Conservation (phyloP, 1,140 invertebrate species). For the Lerema accius region DNA sequence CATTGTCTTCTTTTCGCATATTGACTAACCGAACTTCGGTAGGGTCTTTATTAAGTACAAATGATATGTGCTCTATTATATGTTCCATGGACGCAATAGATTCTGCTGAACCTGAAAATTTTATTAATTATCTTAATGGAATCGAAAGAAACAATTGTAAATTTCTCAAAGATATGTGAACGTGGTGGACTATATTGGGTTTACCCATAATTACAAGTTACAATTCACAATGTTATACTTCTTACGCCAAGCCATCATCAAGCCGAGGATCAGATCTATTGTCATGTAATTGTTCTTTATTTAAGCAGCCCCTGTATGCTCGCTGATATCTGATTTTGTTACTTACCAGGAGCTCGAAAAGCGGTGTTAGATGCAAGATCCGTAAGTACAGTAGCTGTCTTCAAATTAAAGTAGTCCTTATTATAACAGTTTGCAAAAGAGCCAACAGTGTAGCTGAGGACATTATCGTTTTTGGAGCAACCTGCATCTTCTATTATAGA, state of each 20-base stretch:
- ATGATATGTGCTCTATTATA: slow-evolving; percentile 93
- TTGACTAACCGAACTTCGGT: slow-evolving; percentile 86
- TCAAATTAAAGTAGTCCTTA: slow-evolving; percentile 77
- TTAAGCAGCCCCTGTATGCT: slow-evolving; percentile 85
- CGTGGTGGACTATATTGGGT: too few species aligned
- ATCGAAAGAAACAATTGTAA: too few species aligned
- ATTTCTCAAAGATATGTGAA: too few species aligned
- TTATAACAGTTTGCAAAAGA: slow-evolving; percentile 85
- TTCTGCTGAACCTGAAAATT: slow-evolving; percentile 82
- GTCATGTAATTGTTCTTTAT: too few species aligned
- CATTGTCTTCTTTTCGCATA: slow-evolving; percentile 78
- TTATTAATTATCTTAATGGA: too few species aligned
- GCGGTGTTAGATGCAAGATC: slow-evolving; percentile 86
- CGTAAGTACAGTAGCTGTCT: slow-evolving; percentile 84
- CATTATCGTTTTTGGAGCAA: slow-evolving; percentile 83
- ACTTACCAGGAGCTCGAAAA: slow-evolving; percentile 84
- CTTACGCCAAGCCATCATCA: too few species aligned
- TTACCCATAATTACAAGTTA: too few species aligned
- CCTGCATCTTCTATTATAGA: slow-evolving; percentile 86
- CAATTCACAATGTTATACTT: too few species aligned
- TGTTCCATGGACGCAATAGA: slow-evolving; percentile 87
- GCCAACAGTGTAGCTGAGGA: slow-evolving; percentile 54
- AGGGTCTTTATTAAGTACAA: slow-evolving; percentile 86
- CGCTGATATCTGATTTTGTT: too few species aligned
- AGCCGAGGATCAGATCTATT: too few species aligned